Conservation (phyloP, 2,888 invertebrate species). For the Caprella mutica region DNA sequence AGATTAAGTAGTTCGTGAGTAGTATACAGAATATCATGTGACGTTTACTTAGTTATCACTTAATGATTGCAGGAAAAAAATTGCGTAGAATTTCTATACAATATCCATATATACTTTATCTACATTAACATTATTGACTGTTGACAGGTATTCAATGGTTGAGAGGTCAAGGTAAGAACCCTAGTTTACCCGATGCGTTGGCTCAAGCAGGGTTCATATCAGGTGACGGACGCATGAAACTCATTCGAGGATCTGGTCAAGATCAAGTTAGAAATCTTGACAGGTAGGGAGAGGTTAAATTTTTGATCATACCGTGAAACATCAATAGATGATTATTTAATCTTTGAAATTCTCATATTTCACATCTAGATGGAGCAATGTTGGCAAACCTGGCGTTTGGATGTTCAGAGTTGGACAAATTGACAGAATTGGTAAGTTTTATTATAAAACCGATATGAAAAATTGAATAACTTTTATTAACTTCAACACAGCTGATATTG, state of each 20-base stretch:
- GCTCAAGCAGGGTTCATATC: slow-evolving; percentile 87
- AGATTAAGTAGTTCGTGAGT: too few species aligned
- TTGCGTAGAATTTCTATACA: too few species aligned
- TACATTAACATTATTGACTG: too few species aligned
- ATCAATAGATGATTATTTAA: neutral
- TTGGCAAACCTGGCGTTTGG: slow-evolving; percentile 72
- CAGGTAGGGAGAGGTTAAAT: slow-evolving; percentile 48
- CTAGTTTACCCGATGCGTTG: slow-evolving; percentile 71
- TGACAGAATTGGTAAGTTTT: slow-evolving; percentile 49
- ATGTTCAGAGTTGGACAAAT: slow-evolving; percentile 71
- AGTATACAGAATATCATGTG: too few species aligned
- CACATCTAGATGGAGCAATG: slow-evolving; percentile 66
- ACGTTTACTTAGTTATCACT: too few species aligned
- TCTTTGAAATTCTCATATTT: too few species aligned
- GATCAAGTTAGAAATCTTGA: slow-evolving; percentile 68
- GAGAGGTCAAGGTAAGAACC: slow-evolving; percentile 60
- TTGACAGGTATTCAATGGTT: slow-evolving; percentile 94
- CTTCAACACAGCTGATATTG: too few species aligned
- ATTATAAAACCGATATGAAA: too few species aligned
- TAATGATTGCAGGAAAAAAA: too few species aligned
- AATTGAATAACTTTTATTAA: too few species aligned
- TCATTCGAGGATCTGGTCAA: slow-evolving; percentile 78
- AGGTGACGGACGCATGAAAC: slow-evolving; percentile 63
- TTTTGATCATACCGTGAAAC: neutral
- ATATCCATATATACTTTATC: too few species aligned